Conservation (phyloP, 2,113 vertebrate species). For the Manacus vitellinus region DNA sequence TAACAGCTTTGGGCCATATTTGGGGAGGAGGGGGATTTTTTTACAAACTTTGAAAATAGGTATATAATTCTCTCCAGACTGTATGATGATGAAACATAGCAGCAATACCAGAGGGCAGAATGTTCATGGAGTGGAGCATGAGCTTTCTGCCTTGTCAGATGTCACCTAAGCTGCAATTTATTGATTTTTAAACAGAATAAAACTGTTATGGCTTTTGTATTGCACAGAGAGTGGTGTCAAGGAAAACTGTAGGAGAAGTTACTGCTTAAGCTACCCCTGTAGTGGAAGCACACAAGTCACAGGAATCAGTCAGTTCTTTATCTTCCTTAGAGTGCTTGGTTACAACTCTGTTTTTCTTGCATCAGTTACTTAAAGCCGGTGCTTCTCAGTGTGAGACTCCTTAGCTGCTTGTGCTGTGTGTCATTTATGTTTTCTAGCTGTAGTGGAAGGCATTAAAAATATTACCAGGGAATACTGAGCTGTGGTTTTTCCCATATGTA, state of each 20-base stretch:
- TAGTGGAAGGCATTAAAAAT: background rate
- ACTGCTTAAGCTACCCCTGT: background rate
- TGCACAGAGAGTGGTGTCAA: background rate
- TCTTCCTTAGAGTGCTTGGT: background rate
- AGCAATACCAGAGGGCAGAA: background rate
- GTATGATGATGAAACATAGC: background rate
- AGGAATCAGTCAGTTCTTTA: background rate
- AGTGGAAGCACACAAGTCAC: background rate
- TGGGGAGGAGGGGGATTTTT: background rate
- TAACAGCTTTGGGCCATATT: conserved; percentile 39
- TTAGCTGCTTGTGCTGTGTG: background rate
- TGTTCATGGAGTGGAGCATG: background rate
- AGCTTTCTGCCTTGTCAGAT: background rate
- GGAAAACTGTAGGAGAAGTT: background rate
- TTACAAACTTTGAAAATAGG: background rate
- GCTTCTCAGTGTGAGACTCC: background rate
- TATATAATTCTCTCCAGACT: background rate
- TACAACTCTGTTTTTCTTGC: background rate
- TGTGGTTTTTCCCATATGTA: background rate
- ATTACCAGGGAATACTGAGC: background rate
- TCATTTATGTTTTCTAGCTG: background rate
- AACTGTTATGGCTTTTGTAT: background rate
- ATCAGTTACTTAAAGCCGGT: background rate
- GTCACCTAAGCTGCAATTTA: background rate
- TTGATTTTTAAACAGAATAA: background rate